A percentile compares a stretch with the other conserved stretches of the same genome.
phyloP scores from a whole-genome alignment of 2,888 invertebrate genomes.

The Chydorus sphaericus region DNA sequence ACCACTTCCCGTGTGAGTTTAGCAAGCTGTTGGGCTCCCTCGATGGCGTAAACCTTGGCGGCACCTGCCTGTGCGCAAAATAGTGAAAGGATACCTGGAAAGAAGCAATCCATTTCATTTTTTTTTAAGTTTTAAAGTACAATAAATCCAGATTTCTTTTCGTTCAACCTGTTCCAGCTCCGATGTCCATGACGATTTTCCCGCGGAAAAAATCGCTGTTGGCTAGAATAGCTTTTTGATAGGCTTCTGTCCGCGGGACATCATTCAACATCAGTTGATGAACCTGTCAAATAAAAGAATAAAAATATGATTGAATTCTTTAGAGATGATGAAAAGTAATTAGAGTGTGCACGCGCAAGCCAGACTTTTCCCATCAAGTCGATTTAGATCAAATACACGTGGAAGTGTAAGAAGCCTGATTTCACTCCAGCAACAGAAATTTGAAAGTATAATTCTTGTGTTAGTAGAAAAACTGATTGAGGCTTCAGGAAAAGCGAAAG shows the following conservation, averaged over 20 bases:
- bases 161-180: constrained; percentile 53
- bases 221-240: constrained; percentile 56
- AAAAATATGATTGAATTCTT: not conserved
- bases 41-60: constrained; percentile 65
- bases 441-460: no score
- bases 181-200: constrained; percentile 72
- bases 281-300: constrained; percentile 38
- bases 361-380: not conserved
- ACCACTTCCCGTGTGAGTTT: constrained; percentile 47
- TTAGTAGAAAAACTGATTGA: no score
- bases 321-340: not conserved
- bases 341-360: not conserved
- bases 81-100: constrained; percentile 62
- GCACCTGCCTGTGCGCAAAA: constrained; percentile 88
- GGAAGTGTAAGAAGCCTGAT: no score
- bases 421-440: no score
- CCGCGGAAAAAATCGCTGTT: constrained; percentile 46
- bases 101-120: no score
- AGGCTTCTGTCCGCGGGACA: constrained; percentile 55
- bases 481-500: no score
- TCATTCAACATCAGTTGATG: constrained; percentile 70
- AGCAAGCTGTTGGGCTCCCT: constrained; percentile 59
- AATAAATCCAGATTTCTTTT: not conserved
- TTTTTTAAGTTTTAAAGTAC: no score
- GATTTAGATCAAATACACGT: no score